phyloP scores from a whole-genome alignment of 2,888 invertebrate species.

The Sympetrum striolatum region DNA sequence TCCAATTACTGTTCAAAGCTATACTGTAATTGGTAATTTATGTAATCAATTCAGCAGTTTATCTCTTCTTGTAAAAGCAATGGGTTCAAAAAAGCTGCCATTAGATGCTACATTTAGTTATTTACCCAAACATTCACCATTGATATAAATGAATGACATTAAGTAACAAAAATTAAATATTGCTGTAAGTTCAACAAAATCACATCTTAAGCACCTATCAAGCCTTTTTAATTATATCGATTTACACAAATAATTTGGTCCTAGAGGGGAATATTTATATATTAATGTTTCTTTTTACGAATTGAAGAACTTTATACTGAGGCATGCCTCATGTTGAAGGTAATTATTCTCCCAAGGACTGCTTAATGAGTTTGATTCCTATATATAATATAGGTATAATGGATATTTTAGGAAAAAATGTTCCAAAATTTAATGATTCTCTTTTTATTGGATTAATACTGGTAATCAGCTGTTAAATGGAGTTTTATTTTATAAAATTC shows the following conservation, averaged over 20 bases:
- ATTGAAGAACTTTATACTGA: constrained; percentile 5
- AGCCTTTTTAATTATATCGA: neutral
- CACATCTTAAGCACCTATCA: constrained; percentile 24
- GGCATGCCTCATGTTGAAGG: constrained; percentile 16
- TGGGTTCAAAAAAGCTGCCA: neutral
- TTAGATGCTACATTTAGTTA: constrained; percentile 9
- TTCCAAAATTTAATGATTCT: neutral
- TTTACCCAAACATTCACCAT: constrained; percentile 18
- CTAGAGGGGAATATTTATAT: constrained; percentile 15
- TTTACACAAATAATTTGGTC: constrained; percentile 35
- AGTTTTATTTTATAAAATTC: neutral
- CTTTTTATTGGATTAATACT: neutral
- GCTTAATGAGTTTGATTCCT: neutral
- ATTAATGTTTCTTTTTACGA: neutral
- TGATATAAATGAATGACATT: constrained; percentile 28
- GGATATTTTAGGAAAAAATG: neutral
- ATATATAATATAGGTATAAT: too few relatives aligned
- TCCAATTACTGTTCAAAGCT: constrained; percentile 7
- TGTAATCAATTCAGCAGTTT: neutral
- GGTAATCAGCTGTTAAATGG: neutral
- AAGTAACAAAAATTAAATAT: constrained; percentile 19
- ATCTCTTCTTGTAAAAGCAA: neutral
- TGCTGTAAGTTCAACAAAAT: neutral
- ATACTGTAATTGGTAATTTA: neutral
- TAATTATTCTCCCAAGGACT: neutral